These are phyloP conservation scores for Eidolon helvum DNA, from an alignment of 2,113 vertebrate species.

Conservation along the genomic window DNA sequence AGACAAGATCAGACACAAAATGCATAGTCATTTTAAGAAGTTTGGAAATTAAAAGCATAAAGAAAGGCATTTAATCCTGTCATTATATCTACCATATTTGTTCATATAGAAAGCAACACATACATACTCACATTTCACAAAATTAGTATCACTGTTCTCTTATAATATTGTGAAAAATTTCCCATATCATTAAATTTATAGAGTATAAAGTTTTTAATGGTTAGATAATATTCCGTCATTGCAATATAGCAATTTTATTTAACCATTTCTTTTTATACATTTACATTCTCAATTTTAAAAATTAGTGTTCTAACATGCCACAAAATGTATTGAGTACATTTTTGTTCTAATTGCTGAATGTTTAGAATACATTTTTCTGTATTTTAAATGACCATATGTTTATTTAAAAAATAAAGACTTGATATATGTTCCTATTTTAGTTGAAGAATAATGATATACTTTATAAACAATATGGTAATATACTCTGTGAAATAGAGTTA, in stretches of 20 bases:
- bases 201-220: not conserved
- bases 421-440: not conserved
- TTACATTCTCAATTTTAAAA: slow-evolving; percentile 36
- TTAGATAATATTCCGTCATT: not conserved
- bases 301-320: not conserved
- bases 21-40: not conserved
- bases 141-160: not conserved
- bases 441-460: not conserved
- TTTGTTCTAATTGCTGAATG: slow-evolving; percentile 5
- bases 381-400: slow-evolving; percentile 25
- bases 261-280: not conserved
- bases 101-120: not conserved
- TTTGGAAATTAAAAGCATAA: slow-evolving; percentile 20
- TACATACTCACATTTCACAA: not conserved
- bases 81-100: not conserved
- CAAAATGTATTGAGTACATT: not conserved
- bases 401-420: not conserved
- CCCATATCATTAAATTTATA: not conserved
- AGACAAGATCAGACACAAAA: too few species aligned
- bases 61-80: not conserved
- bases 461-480: not conserved
- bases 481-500: not conserved
- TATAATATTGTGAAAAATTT: not conserved
- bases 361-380: not conserved
- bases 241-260: not conserved